Percentiles rank a stretch among this genome's conserved stretches.
phyloP scores from a whole-genome alignment of 64 coral and sea anemone genomes.

The Trachythela sp. region DNA sequence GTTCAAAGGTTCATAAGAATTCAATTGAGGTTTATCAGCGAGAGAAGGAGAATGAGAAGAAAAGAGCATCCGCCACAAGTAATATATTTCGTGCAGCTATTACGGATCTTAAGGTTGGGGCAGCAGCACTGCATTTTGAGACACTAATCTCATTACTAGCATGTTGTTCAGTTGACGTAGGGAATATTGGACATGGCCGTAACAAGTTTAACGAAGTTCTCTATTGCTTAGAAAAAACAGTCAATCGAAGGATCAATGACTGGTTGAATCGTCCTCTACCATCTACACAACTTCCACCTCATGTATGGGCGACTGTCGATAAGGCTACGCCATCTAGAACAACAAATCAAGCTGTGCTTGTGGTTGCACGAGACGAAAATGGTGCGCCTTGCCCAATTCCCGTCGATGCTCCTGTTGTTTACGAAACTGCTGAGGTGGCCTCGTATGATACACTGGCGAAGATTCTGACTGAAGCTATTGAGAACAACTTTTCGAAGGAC shows the following conservation, averaged over 20 bases:
- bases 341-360: background rate
- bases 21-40: background rate
- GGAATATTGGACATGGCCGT: background rate
- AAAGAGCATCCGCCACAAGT: background rate
- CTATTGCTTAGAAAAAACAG: no score
- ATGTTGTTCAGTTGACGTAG: background rate
- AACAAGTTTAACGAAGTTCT: background rate
- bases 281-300: background rate
- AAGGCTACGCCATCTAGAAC: background rate
- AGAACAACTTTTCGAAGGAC: background rate
- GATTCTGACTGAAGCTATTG: background rate
- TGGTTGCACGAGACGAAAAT: background rate
- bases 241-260: background rate
- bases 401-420: background rate
- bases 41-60: background rate
- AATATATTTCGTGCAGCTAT: constrained; percentile 4
- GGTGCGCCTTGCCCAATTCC: background rate
- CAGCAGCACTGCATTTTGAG: background rate
- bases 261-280: background rate
- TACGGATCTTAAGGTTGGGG: background rate
- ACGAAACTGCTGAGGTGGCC: background rate
- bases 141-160: background rate
- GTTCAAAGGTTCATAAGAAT: background rate
- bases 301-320: background rate
- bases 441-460: background rate